phyloP scores from a whole-genome alignment of 2,797 vertebrate species.

The Paratrypauchen microcephalus region DNA sequence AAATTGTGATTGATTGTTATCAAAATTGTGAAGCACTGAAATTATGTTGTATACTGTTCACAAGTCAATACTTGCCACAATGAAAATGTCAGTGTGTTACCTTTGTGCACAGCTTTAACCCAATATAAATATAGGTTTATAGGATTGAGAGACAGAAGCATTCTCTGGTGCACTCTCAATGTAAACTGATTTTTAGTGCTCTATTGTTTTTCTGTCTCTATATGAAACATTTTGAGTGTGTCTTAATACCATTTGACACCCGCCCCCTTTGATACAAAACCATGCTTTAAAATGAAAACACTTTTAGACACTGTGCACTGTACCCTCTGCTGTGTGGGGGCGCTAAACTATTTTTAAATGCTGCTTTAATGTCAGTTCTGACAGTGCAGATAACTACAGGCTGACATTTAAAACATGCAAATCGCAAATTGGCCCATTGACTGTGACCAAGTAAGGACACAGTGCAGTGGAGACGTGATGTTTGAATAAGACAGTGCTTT shows the following conservation, averaged over 20 bases:
- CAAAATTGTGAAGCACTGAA: no score
- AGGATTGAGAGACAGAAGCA: background rate
- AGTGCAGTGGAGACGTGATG: slow-evolving; percentile 24
- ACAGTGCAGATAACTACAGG: slow-evolving; percentile 54
- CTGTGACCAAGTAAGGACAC: slow-evolving; percentile 34
- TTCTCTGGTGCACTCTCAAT: background rate
- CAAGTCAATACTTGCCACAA: background rate
- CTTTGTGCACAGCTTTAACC: background rate
- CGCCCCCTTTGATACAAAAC: slow-evolving; percentile 47
- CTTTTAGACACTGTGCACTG: slow-evolving; percentile 56
- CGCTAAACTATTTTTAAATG: slow-evolving; percentile 49
- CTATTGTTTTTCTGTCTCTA: background rate
- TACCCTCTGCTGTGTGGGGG: slow-evolving; percentile 55
- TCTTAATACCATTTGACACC: slow-evolving; percentile 30
- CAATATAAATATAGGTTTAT: background rate
- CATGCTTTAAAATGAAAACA: slow-evolving; percentile 59
- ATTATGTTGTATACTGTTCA: background rate
- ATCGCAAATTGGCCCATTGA: slow-evolving; percentile 42
- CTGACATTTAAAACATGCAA: slow-evolving; percentile 64
- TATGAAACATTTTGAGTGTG: slow-evolving; percentile 18
- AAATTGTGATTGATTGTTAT: no score
- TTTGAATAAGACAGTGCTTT: slow-evolving; percentile 1
- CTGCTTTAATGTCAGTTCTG: slow-evolving; percentile 45
- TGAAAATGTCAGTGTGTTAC: background rate
- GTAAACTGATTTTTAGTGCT: background rate